Evolutionary conservation across 2,888 invertebrate genomes (phyloP), one percentile per base, ranked within the genome.

Genomic region (Ormyrus labotus): DNA sequence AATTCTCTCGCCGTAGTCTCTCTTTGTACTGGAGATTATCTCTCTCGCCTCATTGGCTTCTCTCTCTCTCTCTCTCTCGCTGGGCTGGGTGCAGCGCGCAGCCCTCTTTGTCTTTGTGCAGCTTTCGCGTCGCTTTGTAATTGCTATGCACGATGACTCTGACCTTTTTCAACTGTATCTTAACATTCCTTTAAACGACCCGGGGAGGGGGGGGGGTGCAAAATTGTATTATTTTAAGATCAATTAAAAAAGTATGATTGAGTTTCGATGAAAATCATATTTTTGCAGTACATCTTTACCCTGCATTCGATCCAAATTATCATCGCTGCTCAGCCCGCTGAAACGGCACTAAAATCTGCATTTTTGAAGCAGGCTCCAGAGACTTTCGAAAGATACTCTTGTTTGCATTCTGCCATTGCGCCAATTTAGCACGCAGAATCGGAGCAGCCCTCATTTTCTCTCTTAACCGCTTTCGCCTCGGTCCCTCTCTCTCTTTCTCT

Each of bases 371-470:
- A 34, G 34, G 3, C 34, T 34, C 34, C 34, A 2, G 34, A 34
- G 34, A 34, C 34, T 34, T 34, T 34, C 34, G 34, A 34, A 34
- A 34, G 34, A 34, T 13, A 13, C 34, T 34, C 34, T 34, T 34
- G 34, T 34, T 34, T 34, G 34, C 34, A 34, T 34, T 34, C 34
- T 19, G 34, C 8, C 45, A 6, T 6, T 19, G 63, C 34, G 19
- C 8, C 19, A 6, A 11, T 19, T 83, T 79, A 77, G 34, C 34
- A 34, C 34, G 34, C 34, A 34, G 34, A 34, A 34, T 34, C 34
- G 34, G 34, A 34, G 81, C 58, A 72, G 67, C 51, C 77, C 70
- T 69, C 68, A 77, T 70, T 63, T 74, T 82, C 73, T 68, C 60
- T 13, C 60, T 34, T 61, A 48, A 65, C 61, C 8, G 61, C 34